A percentile compares a stretch with the other conserved stretches of the same genome.
phyloP scores from a whole-genome alignment of 2,888 invertebrate genomes.

The Brachyptera putata region DNA sequence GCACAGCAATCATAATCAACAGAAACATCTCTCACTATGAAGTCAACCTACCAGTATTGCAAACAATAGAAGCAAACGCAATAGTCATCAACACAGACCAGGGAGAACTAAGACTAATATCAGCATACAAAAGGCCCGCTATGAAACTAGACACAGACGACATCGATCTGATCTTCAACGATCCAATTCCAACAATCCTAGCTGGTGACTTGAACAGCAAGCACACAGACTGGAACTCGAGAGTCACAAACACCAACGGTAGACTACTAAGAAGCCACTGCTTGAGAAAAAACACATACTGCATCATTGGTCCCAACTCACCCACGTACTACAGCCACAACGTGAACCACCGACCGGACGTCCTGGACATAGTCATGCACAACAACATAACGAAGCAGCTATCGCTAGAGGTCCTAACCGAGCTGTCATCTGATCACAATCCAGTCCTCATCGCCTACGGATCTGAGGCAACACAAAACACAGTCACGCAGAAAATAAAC shows the following conservation, averaged over 20 bases:
- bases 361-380: background rate
- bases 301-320: background rate
- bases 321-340: background rate
- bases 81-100: background rate
- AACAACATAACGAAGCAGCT: background rate
- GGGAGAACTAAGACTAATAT: background rate
- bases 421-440: background rate
- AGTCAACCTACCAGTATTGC: background rate
- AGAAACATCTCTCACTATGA: too few relatives aligned
- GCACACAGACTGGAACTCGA: slow-evolving; percentile 5
- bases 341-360: background rate
- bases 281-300: background rate
- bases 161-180: background rate
- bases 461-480: background rate
- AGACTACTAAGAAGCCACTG: background rate
- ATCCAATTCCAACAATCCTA: background rate
- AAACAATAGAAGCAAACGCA: background rate
- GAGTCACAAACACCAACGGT: background rate
- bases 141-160: background rate
- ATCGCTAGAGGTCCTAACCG: background rate
- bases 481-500: background rate
- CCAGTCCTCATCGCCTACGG: background rate
- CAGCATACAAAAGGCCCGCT: background rate
- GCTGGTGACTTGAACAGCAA: background rate
- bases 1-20: too few relatives aligned